phyloP scores from a whole-genome alignment of 2,797 vertebrate genomes.

The Stomatorhinus walkeri region DNA sequence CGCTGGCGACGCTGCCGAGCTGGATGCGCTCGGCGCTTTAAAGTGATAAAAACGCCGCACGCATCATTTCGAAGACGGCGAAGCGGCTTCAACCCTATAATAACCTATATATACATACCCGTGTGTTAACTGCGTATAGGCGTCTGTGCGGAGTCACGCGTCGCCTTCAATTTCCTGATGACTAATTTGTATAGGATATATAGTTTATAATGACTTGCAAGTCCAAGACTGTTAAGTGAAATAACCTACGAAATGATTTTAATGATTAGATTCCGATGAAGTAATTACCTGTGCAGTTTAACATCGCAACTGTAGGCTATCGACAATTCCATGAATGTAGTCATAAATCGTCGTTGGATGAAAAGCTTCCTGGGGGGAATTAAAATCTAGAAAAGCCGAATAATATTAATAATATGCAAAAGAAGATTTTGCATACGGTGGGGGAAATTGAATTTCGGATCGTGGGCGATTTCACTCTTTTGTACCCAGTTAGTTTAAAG shows the following conservation, averaged over 20 bases:
- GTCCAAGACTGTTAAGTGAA: background rate
- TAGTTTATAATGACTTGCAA: background rate
- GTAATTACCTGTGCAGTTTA: background rate
- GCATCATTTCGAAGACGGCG: background rate
- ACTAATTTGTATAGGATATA: background rate
- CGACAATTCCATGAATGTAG: background rate
- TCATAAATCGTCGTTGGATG: background rate
- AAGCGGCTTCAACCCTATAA: background rate
- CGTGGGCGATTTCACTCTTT: background rate
- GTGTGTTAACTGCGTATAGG: background rate
- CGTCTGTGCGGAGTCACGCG: background rate
- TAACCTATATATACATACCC: background rate
- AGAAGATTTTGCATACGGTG: background rate
- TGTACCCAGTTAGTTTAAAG: background rate
- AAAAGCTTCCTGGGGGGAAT: background rate
- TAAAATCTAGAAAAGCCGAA: background rate
- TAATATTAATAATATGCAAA: background rate
- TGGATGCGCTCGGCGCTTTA: background rate
- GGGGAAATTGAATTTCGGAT: background rate
- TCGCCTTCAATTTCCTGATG: background rate
- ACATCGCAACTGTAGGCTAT: background rate
- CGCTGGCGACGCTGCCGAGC: background rate
- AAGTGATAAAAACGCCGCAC: slow-evolving; percentile 2
- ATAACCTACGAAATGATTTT: background rate
- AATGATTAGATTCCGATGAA: background rate